Evolutionary conservation across 35 echinoderm and acorn worm genomes (phyloP), one percentile per base, ranked within the genome.

Genomic region (Holothuria glaberrima): DNA sequence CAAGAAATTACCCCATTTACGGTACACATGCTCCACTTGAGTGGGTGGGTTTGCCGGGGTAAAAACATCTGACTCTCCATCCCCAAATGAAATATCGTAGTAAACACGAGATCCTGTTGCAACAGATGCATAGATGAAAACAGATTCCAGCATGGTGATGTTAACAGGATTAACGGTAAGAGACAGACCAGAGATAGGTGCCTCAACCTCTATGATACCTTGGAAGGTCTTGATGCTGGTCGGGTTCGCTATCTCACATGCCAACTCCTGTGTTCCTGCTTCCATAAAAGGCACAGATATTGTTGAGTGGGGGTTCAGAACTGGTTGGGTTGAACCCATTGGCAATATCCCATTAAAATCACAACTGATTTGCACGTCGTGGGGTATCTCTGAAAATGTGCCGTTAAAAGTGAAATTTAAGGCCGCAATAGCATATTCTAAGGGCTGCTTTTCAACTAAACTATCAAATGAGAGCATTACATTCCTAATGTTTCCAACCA

Each of bases 131-230:
- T 50, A 70, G 59, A 87, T 33, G 26, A 46, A 26, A 27, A 87
- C 85, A 0, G 44, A 48, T 69, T 87, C 61, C 85, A 87, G 44
- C 85, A 87, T 87, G 4, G 41, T 71, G 13, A 87, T 71, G 24
- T 44, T 50, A 13, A 22, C 12, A 9, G 85, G 32, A 30, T 48
- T 17, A 3, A 87, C 63, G 0, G 19, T 22, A 12, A 71, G 24
- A 12, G 26, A 68, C 13, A 87, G 50, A 12, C 85, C 85, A 27
- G 66, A 68, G 45, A 87, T 87, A 19, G 59, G 85, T 36, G 70
- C 85, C 65, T 87, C 85, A 4, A 87, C 9, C 44, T 87, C 62
- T 9, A 70, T 25, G 38, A 32, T 33, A 30, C 66, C 21, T 14
- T 44, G 22, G 21, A 87, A 41, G 14, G 7, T 71, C 31, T 46